Evolutionary conservation across 1,140 invertebrate genomes (phyloP), one percentile per base, ranked within the genome.

Genomic region (Cotesia chilonis): DNA sequence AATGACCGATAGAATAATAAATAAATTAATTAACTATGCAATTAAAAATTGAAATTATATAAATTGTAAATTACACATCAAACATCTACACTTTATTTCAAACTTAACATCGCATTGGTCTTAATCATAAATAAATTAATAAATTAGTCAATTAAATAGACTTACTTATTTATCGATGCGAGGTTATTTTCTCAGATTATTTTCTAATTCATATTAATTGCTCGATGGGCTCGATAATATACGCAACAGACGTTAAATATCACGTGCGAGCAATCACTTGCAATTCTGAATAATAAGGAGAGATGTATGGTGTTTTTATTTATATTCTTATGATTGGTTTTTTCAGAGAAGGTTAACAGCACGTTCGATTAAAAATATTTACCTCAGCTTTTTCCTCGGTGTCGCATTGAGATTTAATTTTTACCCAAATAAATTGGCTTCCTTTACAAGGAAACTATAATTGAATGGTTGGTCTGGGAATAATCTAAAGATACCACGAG

Each of bases 371-470:
- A 59, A 59, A 20, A 70, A 57, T 37, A 38, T 14, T 36, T 20
- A 61, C 38, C 55, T 55, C 68, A 37, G 55, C 36, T 60, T 60
- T 28, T 28, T 28, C 28, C 28, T 28, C 28, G 28, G 60, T 41
- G 63, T 57, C 60, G 47, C 68, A 28, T 57, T 55, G 36, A 5
- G 41, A 47, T 47, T 9, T 9, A 6, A 47, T 10, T 47, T 47
- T 36, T 70, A 70, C 47, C 68, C 68, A 57, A 70, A 70, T 70
- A 70, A 70, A 70, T 70, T 70, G 68, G 55, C 68, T 70, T 70
- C 68, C 68, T 70, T 60, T 74, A 71, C 68, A 71, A 67, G 41
- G 41, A 74, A 71, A 70, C 60, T 74, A 68, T 74, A 71, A 74
- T 74, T 74, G 69, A 74, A 74, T 74, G 69, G 64, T 74, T 47